Percentiles rank a stretch among this genome's conserved stretches.
Conservation (phyloP, 2,888 invertebrate genomes). For the Hipparchia sbordonii region DNA sequence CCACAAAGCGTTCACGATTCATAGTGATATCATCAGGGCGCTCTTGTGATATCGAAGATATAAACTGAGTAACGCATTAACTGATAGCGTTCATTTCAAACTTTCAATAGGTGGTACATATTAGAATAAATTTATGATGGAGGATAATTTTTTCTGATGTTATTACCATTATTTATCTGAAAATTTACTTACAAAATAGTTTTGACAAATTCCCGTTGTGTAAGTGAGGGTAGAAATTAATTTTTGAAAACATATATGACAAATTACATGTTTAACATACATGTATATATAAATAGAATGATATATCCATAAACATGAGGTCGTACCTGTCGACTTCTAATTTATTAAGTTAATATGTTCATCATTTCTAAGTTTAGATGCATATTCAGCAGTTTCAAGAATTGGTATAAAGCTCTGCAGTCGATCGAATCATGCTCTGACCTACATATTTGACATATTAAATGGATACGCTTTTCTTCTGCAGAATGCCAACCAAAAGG, state of each 20-base stretch:
- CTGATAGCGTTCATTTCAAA: slow-evolving; percentile 32
- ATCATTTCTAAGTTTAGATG: slow-evolving; percentile 5
- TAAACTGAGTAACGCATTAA: slow-evolving; percentile 37
- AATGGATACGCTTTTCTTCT: slow-evolving; percentile 33
- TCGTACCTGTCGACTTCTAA: neutral
- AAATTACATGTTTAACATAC: too few species aligned
- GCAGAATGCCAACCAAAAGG: slow-evolving; percentile 31
- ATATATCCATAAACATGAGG: neutral
- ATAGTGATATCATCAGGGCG: slow-evolving; percentile 34
- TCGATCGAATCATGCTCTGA: slow-evolving; percentile 24
- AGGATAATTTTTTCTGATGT: neutral
- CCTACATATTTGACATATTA: slow-evolving; percentile 34
- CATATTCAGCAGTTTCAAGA: slow-evolving; percentile 1
- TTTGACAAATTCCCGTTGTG: neutral
- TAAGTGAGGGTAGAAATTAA: neutral
- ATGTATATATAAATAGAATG: too few species aligned
- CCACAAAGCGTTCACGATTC: slow-evolving; percentile 34
- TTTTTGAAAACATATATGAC: too few species aligned
- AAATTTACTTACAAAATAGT: too few species aligned
- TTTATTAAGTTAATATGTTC: neutral
- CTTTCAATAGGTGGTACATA: slow-evolving; percentile 20
- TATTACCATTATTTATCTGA: neutral
- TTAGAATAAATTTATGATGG: slow-evolving; percentile 9
- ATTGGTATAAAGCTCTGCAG: slow-evolving; percentile 9
- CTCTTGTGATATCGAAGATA: slow-evolving; percentile 47